Evolutionary conservation across 2,113 vertebrate genomes (phyloP).

Genomic region (Micromys minutus): DNA sequence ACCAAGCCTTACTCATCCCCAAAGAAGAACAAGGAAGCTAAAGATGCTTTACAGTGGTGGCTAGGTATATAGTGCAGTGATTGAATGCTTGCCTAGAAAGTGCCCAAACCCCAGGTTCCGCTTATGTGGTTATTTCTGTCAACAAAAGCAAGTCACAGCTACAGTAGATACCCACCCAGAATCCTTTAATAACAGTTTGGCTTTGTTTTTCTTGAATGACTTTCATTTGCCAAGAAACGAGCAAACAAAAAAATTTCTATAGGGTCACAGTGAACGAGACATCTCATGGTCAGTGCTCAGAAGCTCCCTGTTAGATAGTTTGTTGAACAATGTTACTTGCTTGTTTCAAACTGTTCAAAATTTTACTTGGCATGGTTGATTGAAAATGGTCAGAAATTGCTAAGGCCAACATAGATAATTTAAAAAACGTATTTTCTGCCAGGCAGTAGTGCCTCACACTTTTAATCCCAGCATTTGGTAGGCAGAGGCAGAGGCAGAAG

Average conservation of each 20-base stretch:
- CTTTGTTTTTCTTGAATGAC: background rate
- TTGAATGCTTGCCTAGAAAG: background rate
- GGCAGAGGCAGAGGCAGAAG: background rate
- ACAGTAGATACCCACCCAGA: background rate
- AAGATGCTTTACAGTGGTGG: background rate
- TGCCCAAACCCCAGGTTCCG: background rate
- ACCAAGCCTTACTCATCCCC: background rate
- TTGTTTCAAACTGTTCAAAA: conserved; percentile 29
- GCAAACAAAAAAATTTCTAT: too few species aligned
- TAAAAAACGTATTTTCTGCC: background rate
- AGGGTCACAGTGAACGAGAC: background rate
- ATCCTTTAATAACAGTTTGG: background rate
- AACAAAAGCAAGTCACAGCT: background rate
- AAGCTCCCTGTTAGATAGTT: background rate
- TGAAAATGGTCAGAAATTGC: conserved; percentile 33
- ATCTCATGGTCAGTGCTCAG: too few species aligned
- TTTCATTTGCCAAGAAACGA: background rate
- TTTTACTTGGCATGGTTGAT: conserved; percentile 19
- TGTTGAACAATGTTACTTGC: background rate
- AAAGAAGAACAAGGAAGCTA: background rate
- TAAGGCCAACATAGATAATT: background rate
- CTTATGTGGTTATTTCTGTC: background rate
- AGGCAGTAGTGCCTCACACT: background rate
- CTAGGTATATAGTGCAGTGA: background rate
- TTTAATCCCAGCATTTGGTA: background rate